These are phyloP conservation scores for Hypsopygia costalis DNA, from an alignment of 2,888 invertebrate species.

Conservation along the genomic window DNA sequence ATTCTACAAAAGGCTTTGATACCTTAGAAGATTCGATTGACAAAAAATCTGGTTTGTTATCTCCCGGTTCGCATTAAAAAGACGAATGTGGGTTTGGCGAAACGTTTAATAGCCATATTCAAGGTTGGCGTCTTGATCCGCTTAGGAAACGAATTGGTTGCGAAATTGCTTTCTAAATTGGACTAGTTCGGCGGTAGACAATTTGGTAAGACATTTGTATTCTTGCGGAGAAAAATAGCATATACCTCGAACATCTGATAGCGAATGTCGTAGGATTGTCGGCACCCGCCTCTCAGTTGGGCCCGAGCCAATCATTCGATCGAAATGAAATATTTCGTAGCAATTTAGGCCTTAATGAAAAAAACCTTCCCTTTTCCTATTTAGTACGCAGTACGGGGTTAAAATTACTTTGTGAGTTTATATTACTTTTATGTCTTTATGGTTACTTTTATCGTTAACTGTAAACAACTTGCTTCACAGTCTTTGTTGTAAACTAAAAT, in stretches of 20 bases:
- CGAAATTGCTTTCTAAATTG: constrained; percentile 79
- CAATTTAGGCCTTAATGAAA: constrained; percentile 58
- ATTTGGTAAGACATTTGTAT: constrained; percentile 80
- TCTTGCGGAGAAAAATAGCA: constrained; percentile 76
- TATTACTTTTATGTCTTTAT: too few species aligned
- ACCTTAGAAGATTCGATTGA: background rate
- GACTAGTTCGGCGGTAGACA: constrained; percentile 76
- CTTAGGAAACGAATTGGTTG: constrained; percentile 76
- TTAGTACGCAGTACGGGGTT: constrained; percentile 30
- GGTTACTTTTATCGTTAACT: too few species aligned
- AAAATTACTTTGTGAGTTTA: constrained; percentile 13
- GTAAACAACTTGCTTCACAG: too few species aligned
- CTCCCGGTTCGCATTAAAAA: constrained; percentile 52
- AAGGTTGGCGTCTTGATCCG: constrained; percentile 73
- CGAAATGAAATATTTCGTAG: constrained; percentile 63
- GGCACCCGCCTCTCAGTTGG: constrained; percentile 52
- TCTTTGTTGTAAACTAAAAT: too few species aligned
- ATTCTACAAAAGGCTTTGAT: too few species aligned
- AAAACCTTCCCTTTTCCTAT: constrained; percentile 48
- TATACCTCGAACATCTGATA: constrained; percentile 72
- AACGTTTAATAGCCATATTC: constrained; percentile 72
- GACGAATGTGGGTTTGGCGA: constrained; percentile 55
- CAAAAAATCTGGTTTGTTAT: constrained; percentile 32
- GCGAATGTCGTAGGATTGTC: constrained; percentile 59
- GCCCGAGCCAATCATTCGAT: constrained; percentile 67